Conservation (phyloP, 2,113 vertebrate species). For the Silurus meridionalis region DNA sequence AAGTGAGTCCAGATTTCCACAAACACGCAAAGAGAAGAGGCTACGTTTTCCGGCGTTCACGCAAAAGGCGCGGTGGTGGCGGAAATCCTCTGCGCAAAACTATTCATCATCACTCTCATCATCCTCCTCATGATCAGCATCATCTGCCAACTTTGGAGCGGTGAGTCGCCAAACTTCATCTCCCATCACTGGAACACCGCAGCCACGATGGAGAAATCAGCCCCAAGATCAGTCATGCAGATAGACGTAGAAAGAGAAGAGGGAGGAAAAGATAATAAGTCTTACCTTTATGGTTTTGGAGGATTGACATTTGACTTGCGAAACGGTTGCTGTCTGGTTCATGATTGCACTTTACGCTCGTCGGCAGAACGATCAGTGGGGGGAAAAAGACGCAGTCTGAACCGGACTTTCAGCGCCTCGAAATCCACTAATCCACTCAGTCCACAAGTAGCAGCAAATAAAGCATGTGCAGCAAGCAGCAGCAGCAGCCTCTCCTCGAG, state of each 20-base stretch:
- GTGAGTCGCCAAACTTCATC: slow-evolving; percentile 41
- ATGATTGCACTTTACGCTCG: slow-evolving; percentile 69
- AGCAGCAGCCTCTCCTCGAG: neutral
- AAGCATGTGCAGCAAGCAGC: slow-evolving; percentile 20
- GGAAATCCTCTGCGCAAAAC: slow-evolving; percentile 44
- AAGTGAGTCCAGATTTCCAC: neutral
- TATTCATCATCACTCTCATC: slow-evolving; percentile 33
- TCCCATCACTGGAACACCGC: neutral
- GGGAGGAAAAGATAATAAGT: neutral
- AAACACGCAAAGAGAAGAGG: neutral
- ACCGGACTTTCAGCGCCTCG: neutral
- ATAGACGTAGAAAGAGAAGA: neutral
- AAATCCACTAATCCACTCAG: slow-evolving; percentile 28
- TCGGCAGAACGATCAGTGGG: slow-evolving; percentile 35
- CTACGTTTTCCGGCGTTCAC: neutral
- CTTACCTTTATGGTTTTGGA: slow-evolving; percentile 77
- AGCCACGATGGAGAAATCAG: neutral
- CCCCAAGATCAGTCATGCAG: neutral
- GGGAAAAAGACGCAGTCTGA: slow-evolving; percentile 21
- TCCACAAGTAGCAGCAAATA: slow-evolving; percentile 19
- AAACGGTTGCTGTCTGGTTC: slow-evolving; percentile 81
- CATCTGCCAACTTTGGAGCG: slow-evolving; percentile 38
- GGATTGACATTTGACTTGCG: slow-evolving; percentile 78
- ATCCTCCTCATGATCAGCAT: slow-evolving; percentile 12
- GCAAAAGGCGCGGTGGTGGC: slow-evolving; percentile 15